Percentiles rank a stretch among this genome's conserved stretches.
Evolutionary conservation across 2,888 invertebrate genomes (phyloP).

Genomic region (Allophyes oxyacanthae): DNA sequence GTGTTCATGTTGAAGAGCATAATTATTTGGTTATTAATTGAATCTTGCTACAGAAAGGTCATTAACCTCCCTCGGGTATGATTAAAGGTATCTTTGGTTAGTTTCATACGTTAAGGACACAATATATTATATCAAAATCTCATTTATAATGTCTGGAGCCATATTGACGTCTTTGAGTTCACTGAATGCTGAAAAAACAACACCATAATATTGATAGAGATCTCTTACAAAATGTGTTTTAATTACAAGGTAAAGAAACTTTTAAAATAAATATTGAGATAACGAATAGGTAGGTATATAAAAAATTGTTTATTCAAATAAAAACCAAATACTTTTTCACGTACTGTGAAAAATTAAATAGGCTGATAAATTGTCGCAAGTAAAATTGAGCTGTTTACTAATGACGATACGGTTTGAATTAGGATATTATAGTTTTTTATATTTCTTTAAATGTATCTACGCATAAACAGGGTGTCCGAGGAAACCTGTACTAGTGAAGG

Average conservation of each 20-base stretch:
- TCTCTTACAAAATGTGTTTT: background rate
- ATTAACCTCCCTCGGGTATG: conserved; percentile 2
- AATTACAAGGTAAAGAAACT: background rate
- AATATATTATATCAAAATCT: conserved; percentile 6
- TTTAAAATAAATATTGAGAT: too few relatives aligned
- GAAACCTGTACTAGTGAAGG: too few relatives aligned
- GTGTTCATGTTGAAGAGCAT: background rate
- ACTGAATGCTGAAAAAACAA: background rate
- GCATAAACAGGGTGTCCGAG: too few relatives aligned
- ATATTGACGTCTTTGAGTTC: conserved; percentile 6
- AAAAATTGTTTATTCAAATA: conserved; percentile 1
- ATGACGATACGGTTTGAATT: too few relatives aligned
- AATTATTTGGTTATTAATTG: background rate
- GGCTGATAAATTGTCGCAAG: too few relatives aligned
- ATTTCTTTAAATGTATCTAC: too few relatives aligned
- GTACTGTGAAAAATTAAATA: too few relatives aligned
- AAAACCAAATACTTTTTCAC: too few relatives aligned
- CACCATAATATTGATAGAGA: background rate
- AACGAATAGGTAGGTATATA: too few relatives aligned
- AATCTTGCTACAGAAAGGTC: background rate
- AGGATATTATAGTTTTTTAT: too few relatives aligned
- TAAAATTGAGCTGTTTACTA: too few relatives aligned
- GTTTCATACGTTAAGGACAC: conserved; percentile 10
- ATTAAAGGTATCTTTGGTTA: conserved; percentile 2
- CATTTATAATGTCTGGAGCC: conserved; percentile 2